Base-by-base conservation (phyloP, 2,797 vertebrate species). In the Sebastes oblongus region DNA sequence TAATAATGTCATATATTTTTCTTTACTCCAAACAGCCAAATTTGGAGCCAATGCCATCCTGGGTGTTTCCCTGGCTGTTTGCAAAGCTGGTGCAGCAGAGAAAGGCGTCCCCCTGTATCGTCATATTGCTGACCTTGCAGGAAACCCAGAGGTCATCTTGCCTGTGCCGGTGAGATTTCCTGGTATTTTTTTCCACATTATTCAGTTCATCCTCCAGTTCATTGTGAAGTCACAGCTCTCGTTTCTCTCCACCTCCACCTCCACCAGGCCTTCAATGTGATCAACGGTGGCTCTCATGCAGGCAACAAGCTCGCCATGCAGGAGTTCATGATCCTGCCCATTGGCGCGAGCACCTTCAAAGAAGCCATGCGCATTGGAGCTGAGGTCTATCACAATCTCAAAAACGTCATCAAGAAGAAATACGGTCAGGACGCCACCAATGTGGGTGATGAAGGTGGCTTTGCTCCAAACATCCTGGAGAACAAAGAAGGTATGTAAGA, bases 221-320 rank as follows among this genome's bases (percentile, higher is more conserved):
- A 36, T 59, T 75, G 20, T 80, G 5, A 32, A 5, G 11, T 75
- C 34, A 56, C 29, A 54, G 6, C n/a, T 59, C 18, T 64, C 0
- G 3, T 80, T 2, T 77, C 24, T 76, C 16, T 2, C 11, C 14
- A 12, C 59, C 16, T 2, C 11, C 14, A 12, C 61, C 39, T 66
- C 55, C 25, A 78, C 24, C 66, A 99, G 98, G 98, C 98, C 30
- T 98, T 99, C 92, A 99, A 99, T 2, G 98, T 99, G 75, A 99
- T 99, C 95, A 99, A 99, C 0, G 98, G 98, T 0, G 98, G 98
- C 18, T 99, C 98, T 55, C 98, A 99, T 0, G 98, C 98, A 1
- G 98, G 97, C 20, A 99, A 99, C 90, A 99, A 99, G 87, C 91
- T 99, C 56, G 98, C 98, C 81, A 99, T 99, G 98, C 98, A 99